phyloP scores from a whole-genome alignment of 1,140 invertebrate species.

The Drosophila asahinai region DNA sequence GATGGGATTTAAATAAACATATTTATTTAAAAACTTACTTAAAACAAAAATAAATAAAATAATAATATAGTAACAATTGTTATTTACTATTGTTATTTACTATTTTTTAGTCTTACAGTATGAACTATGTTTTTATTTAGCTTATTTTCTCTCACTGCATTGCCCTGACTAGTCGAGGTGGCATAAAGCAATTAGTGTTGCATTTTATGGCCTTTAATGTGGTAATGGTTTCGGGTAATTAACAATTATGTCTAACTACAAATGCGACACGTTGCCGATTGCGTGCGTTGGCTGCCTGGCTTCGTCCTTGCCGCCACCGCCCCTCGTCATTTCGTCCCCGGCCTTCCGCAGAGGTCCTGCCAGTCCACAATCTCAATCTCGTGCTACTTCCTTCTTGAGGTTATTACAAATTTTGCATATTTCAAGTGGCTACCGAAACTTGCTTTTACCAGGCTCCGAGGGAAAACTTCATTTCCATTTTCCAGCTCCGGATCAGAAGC shows the following conservation, averaged over 20 bases:
- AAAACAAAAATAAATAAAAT: too few species aligned
- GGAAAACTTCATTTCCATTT: conserved; percentile 57
- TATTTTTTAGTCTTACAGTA: too few species aligned
- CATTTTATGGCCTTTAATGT: conserved; percentile 83
- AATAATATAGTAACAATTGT: too few species aligned
- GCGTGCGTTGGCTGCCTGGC: conserved; percentile 50
- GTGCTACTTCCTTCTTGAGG: conserved; percentile 44
- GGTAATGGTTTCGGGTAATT: conserved; percentile 83
- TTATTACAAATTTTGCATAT: conserved; percentile 81
- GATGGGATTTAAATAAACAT: too few species aligned
- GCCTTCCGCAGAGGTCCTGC: conserved; percentile 1
- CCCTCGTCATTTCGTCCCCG: background rate
- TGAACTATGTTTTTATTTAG: background rate
- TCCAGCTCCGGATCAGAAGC: conserved; percentile 20
- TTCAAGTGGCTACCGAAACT: conserved; percentile 64
- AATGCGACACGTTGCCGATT: conserved; percentile 82
- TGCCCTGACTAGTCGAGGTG: conserved; percentile 38
- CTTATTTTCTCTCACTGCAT: conserved; percentile 12
- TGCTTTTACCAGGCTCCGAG: conserved; percentile 12
- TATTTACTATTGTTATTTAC: too few species aligned
- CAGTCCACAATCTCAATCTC: conserved; percentile 33
- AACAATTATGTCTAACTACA: conserved; percentile 83
- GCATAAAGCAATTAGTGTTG: conserved; percentile 82
- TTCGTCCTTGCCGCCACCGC: conserved; percentile 12
- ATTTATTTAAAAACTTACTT: too few species aligned